Evolutionary conservation across 2,797 vertebrate species (phyloP).

Genomic region (Anabas testudineus): DNA sequence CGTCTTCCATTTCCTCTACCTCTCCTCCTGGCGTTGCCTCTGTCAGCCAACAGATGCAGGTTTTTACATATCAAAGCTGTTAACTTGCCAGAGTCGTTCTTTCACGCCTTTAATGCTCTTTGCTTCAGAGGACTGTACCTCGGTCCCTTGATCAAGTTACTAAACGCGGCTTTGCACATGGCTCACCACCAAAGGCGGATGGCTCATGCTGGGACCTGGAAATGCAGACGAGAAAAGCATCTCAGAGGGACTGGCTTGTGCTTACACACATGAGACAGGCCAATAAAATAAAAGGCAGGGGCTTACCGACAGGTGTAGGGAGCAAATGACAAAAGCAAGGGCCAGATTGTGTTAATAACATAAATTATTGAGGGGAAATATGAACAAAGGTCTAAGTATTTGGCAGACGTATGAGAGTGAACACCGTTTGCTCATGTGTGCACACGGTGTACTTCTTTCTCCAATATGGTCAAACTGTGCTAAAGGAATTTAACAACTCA

Average conservation of each 20-base stretch:
- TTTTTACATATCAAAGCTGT: conserved; percentile 85
- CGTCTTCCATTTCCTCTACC: conserved; percentile 65
- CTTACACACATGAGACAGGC: conserved; percentile 72
- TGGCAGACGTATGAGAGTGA: conserved; percentile 36
- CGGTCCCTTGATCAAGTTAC: conserved; percentile 81
- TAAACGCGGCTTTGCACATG: conserved; percentile 82
- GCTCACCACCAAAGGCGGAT: conserved; percentile 77
- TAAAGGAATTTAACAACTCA: conserved; percentile 40
- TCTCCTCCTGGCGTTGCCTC: conserved; percentile 71
- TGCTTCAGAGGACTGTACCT: conserved; percentile 82
- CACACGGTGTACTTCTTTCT: conserved; percentile 27
- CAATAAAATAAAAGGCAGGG: conserved; percentile 55
- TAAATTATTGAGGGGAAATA: conserved; percentile 43
- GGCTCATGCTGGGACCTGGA: conserved; percentile 78
- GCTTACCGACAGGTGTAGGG: conserved; percentile 48
- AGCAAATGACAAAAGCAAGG: conserved; percentile 56
- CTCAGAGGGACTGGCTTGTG: conserved; percentile 80
- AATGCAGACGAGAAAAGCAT: conserved; percentile 75
- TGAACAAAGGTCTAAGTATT: conserved; percentile 43
- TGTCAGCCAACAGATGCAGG: conserved; percentile 77
- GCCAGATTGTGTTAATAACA: conserved; percentile 61
- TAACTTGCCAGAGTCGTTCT: conserved; percentile 78
- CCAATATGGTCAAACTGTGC: conserved; percentile 26
- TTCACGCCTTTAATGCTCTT: conserved; percentile 84
- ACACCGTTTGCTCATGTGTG: conserved; percentile 3